phyloP scores from a whole-genome alignment of 2,888 invertebrate species.

The Onchidella celtica region DNA sequence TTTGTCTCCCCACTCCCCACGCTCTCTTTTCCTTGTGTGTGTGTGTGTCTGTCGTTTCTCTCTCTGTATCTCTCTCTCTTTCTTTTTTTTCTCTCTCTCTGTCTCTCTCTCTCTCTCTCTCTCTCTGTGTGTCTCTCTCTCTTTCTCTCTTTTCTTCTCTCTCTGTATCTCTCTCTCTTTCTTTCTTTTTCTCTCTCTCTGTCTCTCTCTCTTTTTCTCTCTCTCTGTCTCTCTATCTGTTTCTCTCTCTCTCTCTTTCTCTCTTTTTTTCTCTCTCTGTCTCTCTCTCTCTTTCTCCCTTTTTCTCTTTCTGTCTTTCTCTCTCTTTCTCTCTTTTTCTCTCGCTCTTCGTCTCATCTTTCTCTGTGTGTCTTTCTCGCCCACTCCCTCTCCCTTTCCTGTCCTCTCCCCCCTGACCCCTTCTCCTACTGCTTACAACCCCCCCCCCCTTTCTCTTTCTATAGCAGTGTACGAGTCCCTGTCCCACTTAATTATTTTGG shows the following conservation, averaged over 20 bases:
- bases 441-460: neutral
- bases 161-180: too few species aligned
- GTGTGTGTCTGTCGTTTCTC: neutral
- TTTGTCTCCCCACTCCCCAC: neutral
- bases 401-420: neutral
- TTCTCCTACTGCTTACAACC: neutral
- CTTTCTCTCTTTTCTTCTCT: neutral
- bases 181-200: neutral
- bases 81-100: neutral
- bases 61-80: neutral
- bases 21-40: neutral
- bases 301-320: neutral
- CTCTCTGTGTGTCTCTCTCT: neutral
- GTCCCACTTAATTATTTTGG: too few species aligned
- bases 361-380: constrained; percentile 13
- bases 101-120: neutral
- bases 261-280: neutral
- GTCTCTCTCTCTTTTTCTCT: neutral
- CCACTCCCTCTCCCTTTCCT: constrained; percentile 1
- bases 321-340: neutral
- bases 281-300: neutral
- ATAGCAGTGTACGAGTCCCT: neutral
- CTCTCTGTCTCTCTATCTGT: too few species aligned
- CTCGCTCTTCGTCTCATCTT: neutral
- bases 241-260: neutral